Base-by-base conservation (phyloP, 2,797 vertebrate genomes). In the Furcifer pardalis region DNA sequence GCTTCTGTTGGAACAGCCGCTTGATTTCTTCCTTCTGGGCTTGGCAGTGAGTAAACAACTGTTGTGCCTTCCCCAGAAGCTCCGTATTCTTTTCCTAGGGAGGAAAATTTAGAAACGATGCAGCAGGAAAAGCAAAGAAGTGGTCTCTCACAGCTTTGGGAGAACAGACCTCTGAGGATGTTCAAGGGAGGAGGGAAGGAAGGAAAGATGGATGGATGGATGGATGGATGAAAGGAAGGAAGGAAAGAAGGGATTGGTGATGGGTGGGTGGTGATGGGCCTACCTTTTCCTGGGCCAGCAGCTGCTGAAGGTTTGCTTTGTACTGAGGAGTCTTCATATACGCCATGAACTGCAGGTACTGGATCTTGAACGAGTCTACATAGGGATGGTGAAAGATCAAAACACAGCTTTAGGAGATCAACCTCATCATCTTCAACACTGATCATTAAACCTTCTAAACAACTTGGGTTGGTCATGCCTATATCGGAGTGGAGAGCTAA, bases 271-370 rank as follows among this genome's bases (percentile, higher is more conserved):
- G n/a, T n/a, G n/a, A n/a, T n/a, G n/a, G n/a, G 2, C 86, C 72
- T 88, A 99, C 99, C 98, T 98, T 99, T 92, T 99, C 98, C 94
- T 98, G 96, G 90, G 99, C 98, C 92, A 99, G 94, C 81, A 98
- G 95, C 93, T 98, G 97, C 95, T 99, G 98, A 86, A 99, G 94
- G 89, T 96, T 98, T 87, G 97, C 97, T 90, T 97, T 97, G 93
- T 99, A 99, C 92, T 98, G 98, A 86, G 98, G 97, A 2, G 98
- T 99, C 96, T 99, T 99, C 93, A 99, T 99, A 92, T 99, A 97
- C 0, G 97, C 94, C 97, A 99, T 97, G 92, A 99, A 99, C 95
- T 99, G 98, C 93, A 99, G 92, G 94, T 99, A 99, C 89, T 99
- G 98, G 83, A 99, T 96, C 97, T 98, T 99, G 91, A 99, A 97